Percentiles rank a stretch among this genome's conserved stretches.
Conservation (phyloP, 2,113 vertebrate genomes). For the Melanostigma gelatinosum region DNA sequence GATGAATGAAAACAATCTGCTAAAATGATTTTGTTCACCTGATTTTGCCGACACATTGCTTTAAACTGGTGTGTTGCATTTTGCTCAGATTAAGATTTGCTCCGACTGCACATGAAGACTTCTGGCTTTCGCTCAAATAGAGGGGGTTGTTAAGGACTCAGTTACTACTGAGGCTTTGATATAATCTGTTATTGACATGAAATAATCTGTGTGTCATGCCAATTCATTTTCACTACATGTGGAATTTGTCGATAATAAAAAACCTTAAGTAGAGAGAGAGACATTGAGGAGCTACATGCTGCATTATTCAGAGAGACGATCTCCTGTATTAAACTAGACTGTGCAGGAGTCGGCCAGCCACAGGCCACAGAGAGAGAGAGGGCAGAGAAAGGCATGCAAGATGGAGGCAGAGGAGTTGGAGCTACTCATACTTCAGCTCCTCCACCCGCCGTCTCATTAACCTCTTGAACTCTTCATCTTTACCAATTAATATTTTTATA, state of each 20-base stretch:
- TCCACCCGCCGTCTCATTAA: constrained; percentile 39
- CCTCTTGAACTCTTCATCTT: constrained; percentile 37
- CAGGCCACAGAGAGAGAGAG: constrained; percentile 31
- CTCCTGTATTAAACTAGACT: constrained; percentile 43
- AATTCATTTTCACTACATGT: constrained; percentile 25
- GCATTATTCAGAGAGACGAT: constrained; percentile 65
- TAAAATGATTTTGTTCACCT: constrained; percentile 51
- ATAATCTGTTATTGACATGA: constrained; percentile 39
- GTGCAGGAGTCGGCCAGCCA: constrained; percentile 41
- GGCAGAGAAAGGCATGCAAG: constrained; percentile 28
- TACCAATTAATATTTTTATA: not conserved
- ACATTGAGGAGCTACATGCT: constrained; percentile 28
- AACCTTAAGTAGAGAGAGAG: constrained; percentile 4
- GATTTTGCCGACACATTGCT: constrained; percentile 28
- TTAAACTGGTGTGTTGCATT: constrained; percentile 17
- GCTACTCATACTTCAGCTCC: constrained; percentile 8
- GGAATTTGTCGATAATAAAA: constrained; percentile 23
- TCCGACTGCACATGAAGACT: constrained; percentile 18
- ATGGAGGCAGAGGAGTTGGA: constrained; percentile 43
- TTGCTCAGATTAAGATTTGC: not conserved
- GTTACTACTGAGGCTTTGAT: constrained; percentile 32
- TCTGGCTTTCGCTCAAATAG: constrained; percentile 20
- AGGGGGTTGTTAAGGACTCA: constrained; percentile 45
- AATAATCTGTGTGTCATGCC: constrained; percentile 11
- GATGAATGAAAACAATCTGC: constrained; percentile 50